These are phyloP conservation scores for Drosophila yakuba DNA, from an alignment of 1,140 invertebrate species.

Conservation along the genomic window DNA sequence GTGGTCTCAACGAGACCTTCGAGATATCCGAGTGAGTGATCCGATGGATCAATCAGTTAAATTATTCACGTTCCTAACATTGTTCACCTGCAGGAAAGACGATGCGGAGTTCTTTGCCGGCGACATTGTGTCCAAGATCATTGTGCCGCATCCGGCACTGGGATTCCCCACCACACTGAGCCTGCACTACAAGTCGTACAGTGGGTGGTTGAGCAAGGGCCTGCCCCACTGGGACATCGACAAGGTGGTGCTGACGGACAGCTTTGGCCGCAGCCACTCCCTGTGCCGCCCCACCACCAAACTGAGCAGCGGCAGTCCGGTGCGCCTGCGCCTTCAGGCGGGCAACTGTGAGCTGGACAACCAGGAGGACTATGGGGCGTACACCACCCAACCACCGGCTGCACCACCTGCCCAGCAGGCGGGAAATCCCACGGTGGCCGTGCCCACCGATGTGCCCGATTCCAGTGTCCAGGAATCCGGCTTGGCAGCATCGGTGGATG, in stretches of 20 bases:
- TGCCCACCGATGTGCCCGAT: slow-evolving; percentile 48
- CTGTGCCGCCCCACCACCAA: slow-evolving; percentile 91
- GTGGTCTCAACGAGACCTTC: slow-evolving; percentile 94
- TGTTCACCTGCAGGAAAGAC: slow-evolving; percentile 87
- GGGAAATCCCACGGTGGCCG: not conserved
- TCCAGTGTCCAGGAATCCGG: slow-evolving; percentile 73
- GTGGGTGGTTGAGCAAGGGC: slow-evolving; percentile 95
- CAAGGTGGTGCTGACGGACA: slow-evolving; percentile 93
- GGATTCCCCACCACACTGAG: slow-evolving; percentile 89
- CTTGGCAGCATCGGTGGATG: slow-evolving; percentile 52
- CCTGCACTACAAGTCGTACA: slow-evolving; percentile 94
- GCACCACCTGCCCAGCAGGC: not conserved
- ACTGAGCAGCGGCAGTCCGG: slow-evolving; percentile 90
- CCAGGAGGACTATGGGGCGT: slow-evolving; percentile 79
- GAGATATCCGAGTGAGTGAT: slow-evolving; percentile 91
- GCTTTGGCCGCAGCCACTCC: slow-evolving; percentile 92
- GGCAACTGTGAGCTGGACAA: slow-evolving; percentile 90
- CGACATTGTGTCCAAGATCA: slow-evolving; percentile 90
- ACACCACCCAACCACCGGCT: slow-evolving; percentile 58
- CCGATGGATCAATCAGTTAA: not conserved
- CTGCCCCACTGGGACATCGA: slow-evolving; percentile 91
- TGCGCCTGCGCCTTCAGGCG: slow-evolving; percentile 89
- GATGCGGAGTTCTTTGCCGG: slow-evolving; percentile 91
- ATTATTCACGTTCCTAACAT: not conserved
- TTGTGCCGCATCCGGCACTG: slow-evolving; percentile 94